Base-by-base conservation (phyloP, 2,797 vertebrate species). In the Melanotaenia parkinsoni region DNA sequence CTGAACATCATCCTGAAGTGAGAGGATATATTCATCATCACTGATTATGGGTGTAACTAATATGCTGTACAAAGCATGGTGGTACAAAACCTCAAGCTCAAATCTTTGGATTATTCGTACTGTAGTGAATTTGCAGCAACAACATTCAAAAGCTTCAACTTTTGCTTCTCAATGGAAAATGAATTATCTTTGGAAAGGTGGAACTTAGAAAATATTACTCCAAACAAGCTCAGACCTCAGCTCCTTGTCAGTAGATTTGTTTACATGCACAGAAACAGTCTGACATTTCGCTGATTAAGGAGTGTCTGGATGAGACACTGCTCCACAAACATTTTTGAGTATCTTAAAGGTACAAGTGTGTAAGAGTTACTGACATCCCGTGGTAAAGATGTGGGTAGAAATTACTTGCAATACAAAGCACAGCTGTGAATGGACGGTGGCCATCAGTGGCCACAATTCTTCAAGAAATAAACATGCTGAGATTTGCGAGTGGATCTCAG, bases 1-100 rank as follows among this genome's bases (percentile, higher is more conserved):
- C 81, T 89, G 94, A 79, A 97, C 89, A 0, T 99, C 96, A 58
- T 99, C 98, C 98, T 99, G 94, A 86, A 93, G 95, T 80, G 92
- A 93, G 88, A 93, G 88, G 83, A 91, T 82, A 90, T 74, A 87
- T 81, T 81, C 74, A 80, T 83, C 70, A 81, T 80, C 70, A 86
- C 63, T 51, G 68, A 84, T 81, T 79, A 83, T 32, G 70, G 43
- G 76, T 30, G 37, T 43, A 56, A 62, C 47, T 81, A 54, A 45
- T 14, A 45, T 20, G 18, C 22, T 28, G n/a, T 24, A 22, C n/a
- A 51, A 58, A 13, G 30, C 12, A 63, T 20, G 28, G 32, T 6
- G 9, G 11, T 18, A 24, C 20, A 62, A 24, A 22, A 12, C 5
- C 1, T 20, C 18, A 20, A 45, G 43, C 43, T 20, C 5, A 45